Conservation (phyloP, 2,113 vertebrate species). For the Spilogale gracilis region DNA sequence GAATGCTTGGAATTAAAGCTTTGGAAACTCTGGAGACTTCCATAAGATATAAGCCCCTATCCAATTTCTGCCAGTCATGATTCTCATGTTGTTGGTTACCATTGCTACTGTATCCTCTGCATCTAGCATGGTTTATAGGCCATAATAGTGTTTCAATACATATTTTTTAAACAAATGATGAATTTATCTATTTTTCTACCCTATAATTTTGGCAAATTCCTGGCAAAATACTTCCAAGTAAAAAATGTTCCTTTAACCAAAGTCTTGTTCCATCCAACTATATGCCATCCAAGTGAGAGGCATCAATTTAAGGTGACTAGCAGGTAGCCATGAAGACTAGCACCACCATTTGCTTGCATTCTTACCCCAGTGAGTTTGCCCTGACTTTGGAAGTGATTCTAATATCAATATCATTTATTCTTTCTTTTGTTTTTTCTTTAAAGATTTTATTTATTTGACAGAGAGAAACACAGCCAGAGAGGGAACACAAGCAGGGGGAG, state of each 20-base stretch:
- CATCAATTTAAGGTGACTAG: not conserved
- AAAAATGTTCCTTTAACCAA: slow-evolving; percentile 25
- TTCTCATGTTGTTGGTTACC: not conserved
- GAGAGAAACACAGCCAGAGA: no score
- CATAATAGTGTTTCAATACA: not conserved
- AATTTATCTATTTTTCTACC: not conserved
- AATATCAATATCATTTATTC: not conserved
- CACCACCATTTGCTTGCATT: not conserved
- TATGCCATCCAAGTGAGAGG: not conserved
- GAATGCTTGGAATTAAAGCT: not conserved
- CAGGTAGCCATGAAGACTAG: not conserved
- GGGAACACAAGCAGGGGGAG: no score
- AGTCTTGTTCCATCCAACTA: not conserved
- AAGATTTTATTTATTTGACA: no score
- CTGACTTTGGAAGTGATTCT: not conserved
- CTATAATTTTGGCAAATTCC: not conserved
- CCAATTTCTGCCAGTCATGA: not conserved
- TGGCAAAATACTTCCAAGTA: slow-evolving; percentile 15
- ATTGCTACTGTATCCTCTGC: not conserved
- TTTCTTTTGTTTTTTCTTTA: not conserved
- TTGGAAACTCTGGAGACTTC: not conserved
- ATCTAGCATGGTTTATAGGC: not conserved
- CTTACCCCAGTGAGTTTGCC: not conserved
- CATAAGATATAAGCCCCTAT: not conserved
- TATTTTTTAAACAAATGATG: not conserved